These are phyloP conservation scores for Ganaspis brasiliensis DNA, from an alignment of 2,888 invertebrate genomes.

Conservation along the genomic window DNA sequence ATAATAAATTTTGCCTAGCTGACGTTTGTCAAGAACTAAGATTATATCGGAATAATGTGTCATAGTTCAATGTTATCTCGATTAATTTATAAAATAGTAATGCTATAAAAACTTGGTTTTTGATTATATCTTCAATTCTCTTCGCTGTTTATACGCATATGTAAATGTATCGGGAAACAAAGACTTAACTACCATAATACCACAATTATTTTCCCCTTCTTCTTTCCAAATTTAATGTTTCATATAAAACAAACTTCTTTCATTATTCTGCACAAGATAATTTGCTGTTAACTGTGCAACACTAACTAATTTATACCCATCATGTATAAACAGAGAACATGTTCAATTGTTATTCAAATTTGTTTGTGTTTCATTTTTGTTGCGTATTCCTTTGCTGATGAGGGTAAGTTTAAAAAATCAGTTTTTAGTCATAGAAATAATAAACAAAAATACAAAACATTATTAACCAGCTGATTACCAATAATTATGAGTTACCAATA, in stretches of 20 bases:
- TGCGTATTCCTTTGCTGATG: background rate
- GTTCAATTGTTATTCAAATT: background rate
- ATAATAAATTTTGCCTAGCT: too few relatives aligned
- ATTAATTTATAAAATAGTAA: background rate
- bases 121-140: background rate
- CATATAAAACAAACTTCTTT: conserved; percentile 9
- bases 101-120: background rate
- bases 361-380: conserved; percentile 17
- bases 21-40: background rate
- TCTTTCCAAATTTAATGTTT: background rate
- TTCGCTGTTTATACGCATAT: background rate
- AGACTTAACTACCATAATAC: background rate
- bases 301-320: background rate
- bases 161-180: background rate
- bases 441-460: too few relatives aligned
- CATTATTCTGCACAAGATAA: background rate
- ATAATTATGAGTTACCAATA: too few relatives aligned
- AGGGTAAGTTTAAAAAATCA: conserved; percentile 8
- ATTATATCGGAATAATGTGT: background rate
- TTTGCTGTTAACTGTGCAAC: too few relatives aligned
- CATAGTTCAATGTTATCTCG: background rate
- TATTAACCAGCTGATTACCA: too few relatives aligned
- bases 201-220: background rate
- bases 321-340: background rate
- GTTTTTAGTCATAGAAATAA: too few relatives aligned